Evolutionary conservation across 1,140 invertebrate genomes (phyloP).

Genomic region (Leptinotarsa lineolata): DNA sequence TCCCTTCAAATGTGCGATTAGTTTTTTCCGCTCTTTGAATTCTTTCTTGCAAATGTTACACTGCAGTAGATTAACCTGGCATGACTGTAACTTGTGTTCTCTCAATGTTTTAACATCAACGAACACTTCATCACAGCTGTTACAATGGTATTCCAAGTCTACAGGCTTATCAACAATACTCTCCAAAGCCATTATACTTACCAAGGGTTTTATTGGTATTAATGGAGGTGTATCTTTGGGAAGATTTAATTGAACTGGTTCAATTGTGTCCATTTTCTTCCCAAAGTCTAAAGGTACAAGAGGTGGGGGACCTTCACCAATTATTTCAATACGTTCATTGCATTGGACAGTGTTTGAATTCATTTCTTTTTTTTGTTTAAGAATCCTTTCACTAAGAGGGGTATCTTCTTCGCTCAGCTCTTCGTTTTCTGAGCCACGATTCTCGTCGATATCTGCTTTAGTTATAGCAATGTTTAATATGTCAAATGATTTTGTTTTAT

Average conservation of each 20-base stretch:
- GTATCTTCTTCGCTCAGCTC: slow-evolving; percentile 36
- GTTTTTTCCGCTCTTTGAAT: slow-evolving; percentile 45
- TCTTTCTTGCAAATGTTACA: slow-evolving; percentile 49
- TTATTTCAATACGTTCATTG: slow-evolving; percentile 13
- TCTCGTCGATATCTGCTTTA: slow-evolving; percentile 5
- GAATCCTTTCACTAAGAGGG: slow-evolving; percentile 27
- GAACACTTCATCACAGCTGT: slow-evolving; percentile 40
- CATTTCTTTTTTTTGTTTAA: background rate
- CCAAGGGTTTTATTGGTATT: slow-evolving; percentile 44
- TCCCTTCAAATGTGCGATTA: slow-evolving; percentile 49
- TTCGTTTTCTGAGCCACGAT: background rate
- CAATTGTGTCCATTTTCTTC: slow-evolving; percentile 25
- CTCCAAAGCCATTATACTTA: slow-evolving; percentile 30
- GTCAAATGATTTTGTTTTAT: slow-evolving; percentile 30
- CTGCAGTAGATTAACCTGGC: slow-evolving; percentile 37
- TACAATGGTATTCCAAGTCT: slow-evolving; percentile 37
- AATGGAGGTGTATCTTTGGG: slow-evolving; percentile 45
- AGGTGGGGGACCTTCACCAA: slow-evolving; percentile 42
- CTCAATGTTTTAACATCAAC: slow-evolving; percentile 33
- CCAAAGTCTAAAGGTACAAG: slow-evolving; percentile 41
- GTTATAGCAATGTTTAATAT: slow-evolving; percentile 18
- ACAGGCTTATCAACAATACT: slow-evolving; percentile 29
- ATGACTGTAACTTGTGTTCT: slow-evolving; percentile 37
- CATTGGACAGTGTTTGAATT: background rate
- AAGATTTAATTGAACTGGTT: slow-evolving; percentile 21